These are phyloP conservation scores for Notiomystis cincta DNA, from an alignment of 2,113 vertebrate genomes.

Conservation along the genomic window DNA sequence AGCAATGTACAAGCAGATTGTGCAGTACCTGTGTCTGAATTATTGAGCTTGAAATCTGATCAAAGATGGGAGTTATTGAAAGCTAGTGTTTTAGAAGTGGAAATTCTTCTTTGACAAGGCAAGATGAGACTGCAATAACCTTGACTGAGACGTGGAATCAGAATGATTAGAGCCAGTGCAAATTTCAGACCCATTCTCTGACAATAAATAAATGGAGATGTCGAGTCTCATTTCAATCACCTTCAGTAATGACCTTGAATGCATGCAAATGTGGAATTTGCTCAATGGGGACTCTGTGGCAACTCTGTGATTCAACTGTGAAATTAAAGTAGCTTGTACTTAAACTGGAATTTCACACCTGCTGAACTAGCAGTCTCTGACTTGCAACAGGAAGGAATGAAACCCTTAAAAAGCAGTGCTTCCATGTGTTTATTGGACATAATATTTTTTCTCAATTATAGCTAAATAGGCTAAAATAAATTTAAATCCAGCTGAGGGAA, in stretches of 20 bases:
- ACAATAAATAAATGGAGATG: slow-evolving; percentile 73
- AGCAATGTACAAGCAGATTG: neutral
- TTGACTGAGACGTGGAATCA: slow-evolving; percentile 30
- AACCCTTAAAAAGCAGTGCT: neutral
- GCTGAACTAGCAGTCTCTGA: slow-evolving; percentile 45
- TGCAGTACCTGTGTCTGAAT: neutral
- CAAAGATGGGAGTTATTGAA: slow-evolving; percentile 24
- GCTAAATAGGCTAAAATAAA: neutral
- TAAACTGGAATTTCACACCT: slow-evolving; percentile 75
- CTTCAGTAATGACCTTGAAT: slow-evolving; percentile 71
- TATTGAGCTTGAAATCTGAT: slow-evolving; percentile 46
- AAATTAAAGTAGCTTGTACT: slow-evolving; percentile 71
- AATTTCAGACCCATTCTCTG: slow-evolving; percentile 54
- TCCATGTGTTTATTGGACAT: slow-evolving; percentile 6
- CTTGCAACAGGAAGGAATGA: neutral
- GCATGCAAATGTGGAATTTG: slow-evolving; percentile 71
- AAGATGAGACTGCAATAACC: slow-evolving; percentile 39
- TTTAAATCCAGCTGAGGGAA: neutral
- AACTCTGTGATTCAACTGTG: slow-evolving; percentile 69
- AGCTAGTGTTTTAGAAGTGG: slow-evolving; percentile 22
- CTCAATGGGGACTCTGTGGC: slow-evolving; percentile 56
- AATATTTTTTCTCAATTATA: neutral
- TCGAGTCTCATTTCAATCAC: slow-evolving; percentile 63
- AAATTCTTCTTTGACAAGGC: slow-evolving; percentile 45
- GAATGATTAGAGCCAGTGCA: slow-evolving; percentile 56